phyloP scores from a whole-genome alignment of 2,113 vertebrate genomes.

The Elephas maximus region DNA sequence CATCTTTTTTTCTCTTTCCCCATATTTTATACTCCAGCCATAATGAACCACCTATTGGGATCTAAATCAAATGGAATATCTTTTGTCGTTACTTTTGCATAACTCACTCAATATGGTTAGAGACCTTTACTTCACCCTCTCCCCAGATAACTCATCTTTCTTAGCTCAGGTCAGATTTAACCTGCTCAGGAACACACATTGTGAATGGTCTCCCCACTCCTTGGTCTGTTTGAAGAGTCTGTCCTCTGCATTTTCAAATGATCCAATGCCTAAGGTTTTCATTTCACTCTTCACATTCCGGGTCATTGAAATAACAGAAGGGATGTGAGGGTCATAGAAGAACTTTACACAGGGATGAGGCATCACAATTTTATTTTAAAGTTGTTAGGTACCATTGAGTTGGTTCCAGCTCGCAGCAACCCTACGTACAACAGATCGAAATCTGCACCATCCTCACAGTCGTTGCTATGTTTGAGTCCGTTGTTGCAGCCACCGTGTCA shows the following conservation, averaged over 20 bases:
- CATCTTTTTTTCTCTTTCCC: neutral
- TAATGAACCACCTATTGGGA: neutral
- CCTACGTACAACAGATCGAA: neutral
- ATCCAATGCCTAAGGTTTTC: neutral
- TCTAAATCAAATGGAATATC: neutral
- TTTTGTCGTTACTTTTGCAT: neutral
- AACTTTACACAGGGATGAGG: neutral
- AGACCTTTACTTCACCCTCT: neutral
- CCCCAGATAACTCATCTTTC: neutral
- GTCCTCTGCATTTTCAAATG: neutral
- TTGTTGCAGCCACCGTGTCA: neutral
- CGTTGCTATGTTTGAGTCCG: neutral
- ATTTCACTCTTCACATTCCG: neutral
- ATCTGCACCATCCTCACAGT: too few species aligned
- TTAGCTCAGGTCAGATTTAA: neutral
- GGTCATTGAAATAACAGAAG: neutral
- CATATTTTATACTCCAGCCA: neutral
- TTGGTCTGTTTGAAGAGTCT: neutral
- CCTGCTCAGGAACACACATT: neutral
- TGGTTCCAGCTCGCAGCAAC: neutral
- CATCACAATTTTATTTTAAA: neutral
- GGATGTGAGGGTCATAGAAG: neutral
- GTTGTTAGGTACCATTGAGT: neutral
- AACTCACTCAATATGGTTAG: neutral
- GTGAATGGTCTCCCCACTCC: neutral